A percentile compares a stretch with the other conserved stretches of the same genome.
phyloP scores from a whole-genome alignment of 2,888 invertebrate species.

The Prosopocoilus inquinatus region DNA sequence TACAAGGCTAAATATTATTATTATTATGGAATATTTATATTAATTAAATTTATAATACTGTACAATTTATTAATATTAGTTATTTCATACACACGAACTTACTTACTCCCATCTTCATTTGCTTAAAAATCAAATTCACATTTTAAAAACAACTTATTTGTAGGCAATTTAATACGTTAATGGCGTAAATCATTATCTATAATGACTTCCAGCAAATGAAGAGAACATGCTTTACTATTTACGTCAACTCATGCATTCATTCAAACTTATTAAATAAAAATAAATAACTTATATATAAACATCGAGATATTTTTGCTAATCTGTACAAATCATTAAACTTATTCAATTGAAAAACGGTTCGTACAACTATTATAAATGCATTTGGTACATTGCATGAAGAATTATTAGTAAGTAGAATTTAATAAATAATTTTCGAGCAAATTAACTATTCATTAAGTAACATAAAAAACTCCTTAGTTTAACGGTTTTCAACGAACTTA shows the following conservation, averaged over 20 bases:
- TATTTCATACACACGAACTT: neutral
- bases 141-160: neutral
- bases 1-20: constrained; percentile 31
- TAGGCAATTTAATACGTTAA: neutral
- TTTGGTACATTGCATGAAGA: constrained; percentile 33
- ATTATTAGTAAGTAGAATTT: constrained; percentile 11
- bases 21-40: constrained; percentile 37
- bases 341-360: constrained; percentile 15
- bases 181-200: neutral
- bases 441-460: constrained; percentile 7
- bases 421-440: constrained; percentile 1
- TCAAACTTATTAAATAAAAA: constrained; percentile 20
- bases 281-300: constrained; percentile 38
- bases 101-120: neutral
- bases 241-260: constrained; percentile 20
- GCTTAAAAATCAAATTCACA: constrained; percentile 3
- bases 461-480: neutral
- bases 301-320: constrained; percentile 24
- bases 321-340: constrained; percentile 29
- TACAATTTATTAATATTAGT: constrained; percentile 34
- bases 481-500: no score
- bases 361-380: constrained; percentile 35
- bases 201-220: constrained; percentile 21
- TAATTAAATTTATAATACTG: constrained; percentile 46
- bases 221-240: constrained; percentile 12